Evolutionary conservation across 2,797 vertebrate species (phyloP).

Genomic region (Jordanella pulchra): DNA sequence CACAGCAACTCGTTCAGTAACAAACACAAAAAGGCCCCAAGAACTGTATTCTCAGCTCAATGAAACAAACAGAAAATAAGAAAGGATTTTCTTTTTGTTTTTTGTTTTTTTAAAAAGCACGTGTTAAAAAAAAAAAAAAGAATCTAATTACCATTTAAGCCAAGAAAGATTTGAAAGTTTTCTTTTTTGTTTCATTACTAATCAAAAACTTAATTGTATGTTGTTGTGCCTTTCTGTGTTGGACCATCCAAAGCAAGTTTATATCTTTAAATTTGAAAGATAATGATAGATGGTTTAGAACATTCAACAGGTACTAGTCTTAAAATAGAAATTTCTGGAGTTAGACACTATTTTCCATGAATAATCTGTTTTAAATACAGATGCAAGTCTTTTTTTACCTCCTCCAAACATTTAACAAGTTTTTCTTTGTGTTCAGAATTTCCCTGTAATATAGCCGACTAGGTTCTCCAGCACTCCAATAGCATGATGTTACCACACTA

Average conservation of each 20-base stretch:
- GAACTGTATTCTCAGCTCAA: conserved; percentile 28
- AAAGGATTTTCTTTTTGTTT: too few relatives aligned
- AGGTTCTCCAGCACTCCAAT: too few relatives aligned
- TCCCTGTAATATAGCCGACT: too few relatives aligned
- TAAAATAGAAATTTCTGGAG: not conserved
- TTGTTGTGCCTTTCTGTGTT: not conserved
- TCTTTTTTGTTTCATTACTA: not conserved
- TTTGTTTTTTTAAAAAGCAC: too few relatives aligned
- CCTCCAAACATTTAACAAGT: too few relatives aligned
- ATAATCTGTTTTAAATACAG: not conserved
- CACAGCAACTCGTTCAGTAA: conserved; percentile 47
- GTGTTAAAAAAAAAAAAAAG: not conserved
- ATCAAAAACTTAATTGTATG: not conserved
- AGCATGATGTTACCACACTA: too few relatives aligned
- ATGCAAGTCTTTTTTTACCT: not conserved
- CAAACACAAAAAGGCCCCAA: conserved; percentile 47
- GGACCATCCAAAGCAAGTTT: not conserved
- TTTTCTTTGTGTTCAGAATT: too few relatives aligned
- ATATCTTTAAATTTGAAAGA: not conserved
- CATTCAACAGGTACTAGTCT: not conserved
- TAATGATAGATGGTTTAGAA: not conserved
- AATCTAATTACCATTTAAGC: not conserved
- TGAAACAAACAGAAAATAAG: conserved; percentile 3
- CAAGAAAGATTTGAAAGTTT: not conserved
- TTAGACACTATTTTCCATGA: not conserved